Conservation (phyloP, 2,888 invertebrate genomes). For the Andrena praecox region DNA sequence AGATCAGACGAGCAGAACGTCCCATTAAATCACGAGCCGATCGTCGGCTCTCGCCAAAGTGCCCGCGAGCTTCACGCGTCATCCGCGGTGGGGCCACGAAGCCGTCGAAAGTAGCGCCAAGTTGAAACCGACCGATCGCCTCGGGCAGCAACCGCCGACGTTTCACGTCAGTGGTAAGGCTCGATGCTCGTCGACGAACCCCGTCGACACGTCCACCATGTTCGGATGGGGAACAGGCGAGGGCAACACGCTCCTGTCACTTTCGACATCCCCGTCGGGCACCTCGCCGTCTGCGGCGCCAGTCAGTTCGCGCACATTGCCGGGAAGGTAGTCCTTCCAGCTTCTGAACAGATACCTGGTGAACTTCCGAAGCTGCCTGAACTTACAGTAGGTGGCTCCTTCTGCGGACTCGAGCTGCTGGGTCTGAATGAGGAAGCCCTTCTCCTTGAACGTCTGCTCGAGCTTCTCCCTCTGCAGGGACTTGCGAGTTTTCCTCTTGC, state of each 20-base stretch:
- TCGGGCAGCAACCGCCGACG: not conserved
- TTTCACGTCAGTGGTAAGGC: constrained; percentile 78
- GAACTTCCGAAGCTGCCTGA: constrained; percentile 95
- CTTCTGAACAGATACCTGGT: constrained; percentile 96
- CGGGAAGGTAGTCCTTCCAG: constrained; percentile 97
- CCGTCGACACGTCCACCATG: constrained; percentile 73
- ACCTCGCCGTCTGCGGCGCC: constrained; percentile 68
- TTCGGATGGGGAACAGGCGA: constrained; percentile 67
- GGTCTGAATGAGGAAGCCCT: constrained; percentile 96
- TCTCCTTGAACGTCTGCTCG: constrained; percentile 96
- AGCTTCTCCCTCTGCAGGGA: constrained; percentile 94
- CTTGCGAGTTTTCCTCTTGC: constrained; percentile 92
- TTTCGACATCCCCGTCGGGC: constrained; percentile 73
- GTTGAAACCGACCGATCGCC: constrained; percentile 10
- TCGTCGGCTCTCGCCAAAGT: not conserved
- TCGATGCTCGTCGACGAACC: constrained; percentile 77
- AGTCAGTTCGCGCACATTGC: constrained; percentile 86
- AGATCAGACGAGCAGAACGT: constrained; percentile 1
- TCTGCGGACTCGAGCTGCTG: constrained; percentile 97
- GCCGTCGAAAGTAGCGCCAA: constrained; percentile 1
- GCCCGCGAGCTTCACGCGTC: not conserved
- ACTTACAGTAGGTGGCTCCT: constrained; percentile 97
- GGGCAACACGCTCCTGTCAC: constrained; percentile 61
- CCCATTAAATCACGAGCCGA: not conserved
- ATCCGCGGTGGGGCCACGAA: too few species aligned